These are phyloP conservation scores for Drosophila aff. DNA, from an alignment of 1,140 invertebrate species.

Conservation along the genomic window DNA sequence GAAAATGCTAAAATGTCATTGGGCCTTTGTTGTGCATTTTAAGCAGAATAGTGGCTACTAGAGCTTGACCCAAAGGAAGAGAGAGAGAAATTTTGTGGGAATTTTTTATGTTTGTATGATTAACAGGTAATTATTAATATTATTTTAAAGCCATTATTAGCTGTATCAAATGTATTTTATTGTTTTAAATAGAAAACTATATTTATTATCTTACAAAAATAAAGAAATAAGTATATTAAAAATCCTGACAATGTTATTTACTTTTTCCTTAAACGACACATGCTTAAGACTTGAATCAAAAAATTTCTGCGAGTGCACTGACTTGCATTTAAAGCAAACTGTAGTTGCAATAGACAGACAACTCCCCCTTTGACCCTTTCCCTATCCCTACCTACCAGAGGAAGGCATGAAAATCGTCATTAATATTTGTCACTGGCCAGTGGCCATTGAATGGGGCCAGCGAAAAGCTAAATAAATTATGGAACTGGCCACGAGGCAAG, in stretches of 20 bases:
- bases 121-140: no score
- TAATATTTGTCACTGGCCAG: conserved; percentile 83
- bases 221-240: background rate
- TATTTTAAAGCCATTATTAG: background rate
- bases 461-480: conserved; percentile 73
- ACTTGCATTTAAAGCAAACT: conserved; percentile 24
- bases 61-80: conserved; percentile 13
- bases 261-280: no score
- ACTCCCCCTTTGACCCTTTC: background rate
- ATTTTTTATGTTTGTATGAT: background rate
- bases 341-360: conserved; percentile 45
- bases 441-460: conserved; percentile 68
- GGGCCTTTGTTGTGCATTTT: conserved; percentile 71
- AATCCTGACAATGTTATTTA: background rate
- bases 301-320: conserved; percentile 15
- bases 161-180: background rate
- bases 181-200: no score
- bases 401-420: conserved; percentile 83
- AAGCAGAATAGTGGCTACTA: conserved; percentile 43
- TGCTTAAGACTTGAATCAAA: background rate
- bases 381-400: conserved; percentile 31
- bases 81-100: conserved; percentile 31
- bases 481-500: conserved; percentile 50
- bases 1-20: conserved; percentile 61
- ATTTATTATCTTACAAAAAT: no score